These are phyloP conservation scores for Mantis religiosa DNA, from an alignment of 2,888 invertebrate genomes.

Conservation along the genomic window DNA sequence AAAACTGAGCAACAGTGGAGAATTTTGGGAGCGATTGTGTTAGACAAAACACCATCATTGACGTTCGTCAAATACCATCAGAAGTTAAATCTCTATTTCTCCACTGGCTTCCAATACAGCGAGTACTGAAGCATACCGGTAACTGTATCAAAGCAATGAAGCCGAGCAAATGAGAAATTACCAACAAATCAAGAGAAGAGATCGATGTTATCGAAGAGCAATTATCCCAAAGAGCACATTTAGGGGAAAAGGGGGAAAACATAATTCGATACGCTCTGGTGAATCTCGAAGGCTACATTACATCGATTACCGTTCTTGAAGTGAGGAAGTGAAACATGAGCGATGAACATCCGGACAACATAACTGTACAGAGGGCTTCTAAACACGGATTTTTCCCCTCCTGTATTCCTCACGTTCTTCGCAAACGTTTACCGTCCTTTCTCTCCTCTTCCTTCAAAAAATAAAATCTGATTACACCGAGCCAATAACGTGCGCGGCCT, in stretches of 20 bases:
- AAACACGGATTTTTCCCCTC: not conserved
- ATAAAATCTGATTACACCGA: not conserved
- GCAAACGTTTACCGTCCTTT: not conserved
- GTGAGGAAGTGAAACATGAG: too few relatives aligned
- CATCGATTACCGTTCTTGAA: too few relatives aligned
- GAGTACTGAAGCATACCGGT: too few relatives aligned
- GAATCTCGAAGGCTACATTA: too few relatives aligned
- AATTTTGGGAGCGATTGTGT: too few relatives aligned
- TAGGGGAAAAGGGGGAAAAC: too few relatives aligned
- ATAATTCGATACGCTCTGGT: too few relatives aligned
- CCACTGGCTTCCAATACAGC: too few relatives aligned
- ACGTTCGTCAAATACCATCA: too few relatives aligned
- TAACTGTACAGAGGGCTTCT: not conserved
- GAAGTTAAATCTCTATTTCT: too few relatives aligned
- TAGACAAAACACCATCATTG: too few relatives aligned
- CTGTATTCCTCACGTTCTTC: not conserved
- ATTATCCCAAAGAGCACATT: not conserved
- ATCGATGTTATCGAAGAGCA: not conserved
- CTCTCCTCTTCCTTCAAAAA: not conserved
- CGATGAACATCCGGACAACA: not conserved
- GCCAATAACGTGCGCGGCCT: not conserved
- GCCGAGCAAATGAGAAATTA: not conserved
- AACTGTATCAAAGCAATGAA: not conserved
- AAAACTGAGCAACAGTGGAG: too few relatives aligned
- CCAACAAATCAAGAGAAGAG: not conserved